Base-by-base conservation (phyloP, 2,113 vertebrate species). In the Piprites chloris region DNA sequence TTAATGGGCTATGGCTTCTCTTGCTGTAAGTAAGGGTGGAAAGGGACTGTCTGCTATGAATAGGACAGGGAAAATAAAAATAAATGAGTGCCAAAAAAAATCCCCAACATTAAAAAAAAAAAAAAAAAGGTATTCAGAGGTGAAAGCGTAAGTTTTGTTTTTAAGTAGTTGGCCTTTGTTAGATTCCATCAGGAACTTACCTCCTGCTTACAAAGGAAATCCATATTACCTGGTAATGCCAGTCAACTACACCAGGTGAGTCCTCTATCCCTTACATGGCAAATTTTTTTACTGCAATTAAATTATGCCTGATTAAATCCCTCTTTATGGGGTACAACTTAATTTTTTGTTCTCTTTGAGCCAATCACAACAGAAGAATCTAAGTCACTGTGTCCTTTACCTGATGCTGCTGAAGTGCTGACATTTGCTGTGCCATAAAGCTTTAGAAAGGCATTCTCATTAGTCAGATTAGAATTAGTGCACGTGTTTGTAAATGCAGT, bases 401-500 rank as follows among this genome's bases (percentile, higher is more conserved):
- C 76, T 89, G 65, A 14, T 80, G 55, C 80, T 80, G 52, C 16
- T 90, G 72, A 79, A 79, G 39, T 46, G 58, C 59, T 44, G 58
- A 32, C 30, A 85, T 63, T 65, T 68, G 61, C 32, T 79, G 30
- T 69, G 50, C 63, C 86, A 58, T 65, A 65, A 27, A 73, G 76
- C 61, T 63, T 56, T 69, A 22, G 22, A 28, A 71, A 67, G 52
- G 56, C n/a, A n/a, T 27, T 88, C 53, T 69, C 17, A 1, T 71
- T 47, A 72, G 28, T 28, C 37, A 46, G 27, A 33, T n/a, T 18
- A 32, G 52, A 85, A 59, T 47, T 15, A 19, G 33, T 2, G 35
- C 1, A 0, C 4, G 1, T 35, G 65, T 35, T 24, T 55, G 33
- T 74, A 44, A 69, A 49, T 4, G 0, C 6, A 0, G 23, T 24